Evolutionary conservation across 2,888 invertebrate species (phyloP).

Genomic region (Gandaritis pyraliata): DNA sequence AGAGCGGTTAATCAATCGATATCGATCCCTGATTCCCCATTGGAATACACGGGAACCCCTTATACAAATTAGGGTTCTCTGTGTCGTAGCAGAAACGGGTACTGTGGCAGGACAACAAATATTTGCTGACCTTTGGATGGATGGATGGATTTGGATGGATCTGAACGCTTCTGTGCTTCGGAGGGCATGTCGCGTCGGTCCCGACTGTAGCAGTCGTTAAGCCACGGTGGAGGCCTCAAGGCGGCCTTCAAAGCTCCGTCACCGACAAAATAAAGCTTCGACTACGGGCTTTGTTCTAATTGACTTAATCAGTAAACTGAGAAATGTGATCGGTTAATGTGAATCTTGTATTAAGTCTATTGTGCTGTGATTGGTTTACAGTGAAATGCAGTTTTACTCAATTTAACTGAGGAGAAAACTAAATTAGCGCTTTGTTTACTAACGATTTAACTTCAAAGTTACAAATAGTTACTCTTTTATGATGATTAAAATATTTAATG

Average conservation of each 20-base stretch:
- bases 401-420: conserved; percentile 15
- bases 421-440: conserved; percentile 16
- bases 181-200: too few relatives aligned
- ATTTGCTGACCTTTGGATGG: too few relatives aligned
- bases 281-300: too few relatives aligned
- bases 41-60: conserved; percentile 1
- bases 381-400: conserved; percentile 13
- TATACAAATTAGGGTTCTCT: neutral
- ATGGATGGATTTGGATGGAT: too few relatives aligned
- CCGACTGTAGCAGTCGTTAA: too few relatives aligned
- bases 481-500: conserved; percentile 21
- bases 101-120: too few relatives aligned
- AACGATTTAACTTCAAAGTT: conserved; percentile 2
- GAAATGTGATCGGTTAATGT: conserved; percentile 10
- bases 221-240: too few relatives aligned
- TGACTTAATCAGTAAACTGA: conserved; percentile 1
- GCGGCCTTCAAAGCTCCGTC: too few relatives aligned
- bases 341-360: conserved; percentile 7
- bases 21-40: neutral
- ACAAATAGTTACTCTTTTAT: conserved; percentile 11
- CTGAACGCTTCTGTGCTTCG: too few relatives aligned
- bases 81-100: too few relatives aligned
- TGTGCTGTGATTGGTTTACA: conserved; percentile 11
- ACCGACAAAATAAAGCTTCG: too few relatives aligned
- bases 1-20: conserved; percentile 55